A percentile compares a stretch with the other conserved stretches of the same genome.
Conservation (phyloP, 1,140 invertebrate species). For the Brachionus sp. region DNA sequence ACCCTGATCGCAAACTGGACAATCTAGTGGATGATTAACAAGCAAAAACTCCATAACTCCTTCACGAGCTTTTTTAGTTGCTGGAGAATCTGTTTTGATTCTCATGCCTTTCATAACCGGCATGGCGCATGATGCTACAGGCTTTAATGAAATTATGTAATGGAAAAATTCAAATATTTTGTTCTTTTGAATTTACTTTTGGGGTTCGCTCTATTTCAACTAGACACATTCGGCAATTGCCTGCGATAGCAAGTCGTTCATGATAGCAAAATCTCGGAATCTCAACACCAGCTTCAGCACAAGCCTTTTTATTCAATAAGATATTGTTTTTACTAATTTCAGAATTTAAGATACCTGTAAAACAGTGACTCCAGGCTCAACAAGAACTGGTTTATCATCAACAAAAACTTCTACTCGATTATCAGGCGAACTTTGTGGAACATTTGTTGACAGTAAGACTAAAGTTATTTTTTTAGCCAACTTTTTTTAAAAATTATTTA, state of each 20-base stretch:
- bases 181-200: constrained; percentile 63
- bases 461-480: not conserved
- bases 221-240: constrained; percentile 94
- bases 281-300: constrained; percentile 88
- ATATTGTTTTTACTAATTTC: not conserved
- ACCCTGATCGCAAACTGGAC: constrained; percentile 97
- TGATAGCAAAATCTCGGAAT: constrained; percentile 99
- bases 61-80: constrained; percentile 80
- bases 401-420: constrained; percentile 84
- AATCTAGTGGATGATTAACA: constrained; percentile 97
- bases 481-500: not conserved
- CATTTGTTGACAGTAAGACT: not conserved
- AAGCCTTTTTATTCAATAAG: constrained; percentile 68
- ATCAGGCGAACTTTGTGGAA: not conserved
- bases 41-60: constrained; percentile 99
- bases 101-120: constrained; percentile 97
- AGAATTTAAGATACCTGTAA: constrained; percentile 70
- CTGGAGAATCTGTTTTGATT: constrained; percentile 93
- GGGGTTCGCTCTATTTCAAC: constrained; percentile 95
- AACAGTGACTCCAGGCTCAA: constrained; percentile 92
- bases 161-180: constrained; percentile 56
- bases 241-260: constrained; percentile 92
- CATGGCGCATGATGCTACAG: constrained; percentile 99
- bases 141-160: constrained; percentile 62
- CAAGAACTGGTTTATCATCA: constrained; percentile 88